These are phyloP conservation scores for Bombylius discolor DNA, from an alignment of 2,888 invertebrate species.

Conservation along the genomic window DNA sequence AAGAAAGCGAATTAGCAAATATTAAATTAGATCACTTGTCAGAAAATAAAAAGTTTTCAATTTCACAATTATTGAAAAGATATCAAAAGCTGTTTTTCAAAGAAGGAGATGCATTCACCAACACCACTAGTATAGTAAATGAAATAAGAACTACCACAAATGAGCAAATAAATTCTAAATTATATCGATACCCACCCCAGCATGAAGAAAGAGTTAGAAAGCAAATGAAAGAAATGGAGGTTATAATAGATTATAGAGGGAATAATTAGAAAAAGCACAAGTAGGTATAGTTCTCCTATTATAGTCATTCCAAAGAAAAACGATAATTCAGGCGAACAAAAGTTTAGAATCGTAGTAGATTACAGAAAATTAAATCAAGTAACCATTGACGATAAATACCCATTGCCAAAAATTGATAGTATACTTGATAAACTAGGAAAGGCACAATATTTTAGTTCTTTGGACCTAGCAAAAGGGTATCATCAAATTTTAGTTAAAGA, in stretches of 20 bases:
- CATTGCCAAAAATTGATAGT: background rate
- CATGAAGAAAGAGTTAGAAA: constrained; percentile 4
- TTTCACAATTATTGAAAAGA: constrained; percentile 9
- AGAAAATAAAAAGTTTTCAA: constrained; percentile 1
- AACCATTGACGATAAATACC: background rate
- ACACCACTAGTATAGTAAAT: constrained; percentile 2
- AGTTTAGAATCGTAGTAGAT: constrained; percentile 8
- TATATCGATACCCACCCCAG: constrained; percentile 2
- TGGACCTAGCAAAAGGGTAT: constrained; percentile 12
- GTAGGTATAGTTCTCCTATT: constrained; percentile 8
- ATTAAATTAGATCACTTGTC: constrained; percentile 7
- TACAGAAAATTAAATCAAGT: constrained; percentile 9
- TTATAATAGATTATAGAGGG: too few species aligned
- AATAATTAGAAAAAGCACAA: constrained; percentile 7
- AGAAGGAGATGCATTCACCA: constrained; percentile 7
- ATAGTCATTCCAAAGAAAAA: constrained; percentile 6
- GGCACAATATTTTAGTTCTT: constrained; percentile 10
- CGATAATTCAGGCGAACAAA: constrained; percentile 7
- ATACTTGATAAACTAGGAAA: constrained; percentile 5
- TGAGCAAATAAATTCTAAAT: constrained; percentile 5
- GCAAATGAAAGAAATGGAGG: constrained; percentile 7
- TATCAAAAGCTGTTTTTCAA: constrained; percentile 9
- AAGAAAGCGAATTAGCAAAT: constrained; percentile 4
- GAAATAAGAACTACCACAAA: constrained; percentile 7
- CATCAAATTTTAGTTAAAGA: constrained; percentile 11